These are phyloP conservation scores for Ypsolopha sequella DNA, from an alignment of 2,888 invertebrate genomes.

Conservation along the genomic window DNA sequence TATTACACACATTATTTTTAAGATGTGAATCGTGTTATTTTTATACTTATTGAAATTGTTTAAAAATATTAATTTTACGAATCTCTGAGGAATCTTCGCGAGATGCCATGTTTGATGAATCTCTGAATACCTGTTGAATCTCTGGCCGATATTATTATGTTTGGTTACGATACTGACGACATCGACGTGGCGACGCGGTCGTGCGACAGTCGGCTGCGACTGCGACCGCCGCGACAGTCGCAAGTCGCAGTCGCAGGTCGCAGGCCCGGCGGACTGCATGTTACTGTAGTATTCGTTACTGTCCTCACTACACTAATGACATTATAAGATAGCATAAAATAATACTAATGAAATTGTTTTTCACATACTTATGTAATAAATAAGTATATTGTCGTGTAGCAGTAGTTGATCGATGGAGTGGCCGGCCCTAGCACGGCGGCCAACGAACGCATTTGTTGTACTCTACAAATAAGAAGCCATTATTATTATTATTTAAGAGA, in stretches of 20 bases:
- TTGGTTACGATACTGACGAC: not conserved
- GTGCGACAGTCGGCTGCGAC: not conserved
- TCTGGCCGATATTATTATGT: slow-evolving; percentile 13
- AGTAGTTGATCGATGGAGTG: slow-evolving; percentile 49
- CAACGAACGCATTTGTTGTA: slow-evolving; percentile 69
- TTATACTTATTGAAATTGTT: slow-evolving; percentile 55
- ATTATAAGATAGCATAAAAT: slow-evolving; percentile 45
- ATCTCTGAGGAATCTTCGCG: slow-evolving; percentile 15
- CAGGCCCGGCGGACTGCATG: slow-evolving; percentile 19
- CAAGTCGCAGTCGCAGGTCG: not conserved
- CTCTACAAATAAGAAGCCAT: slow-evolving; percentile 67
- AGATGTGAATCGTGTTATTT: slow-evolving; percentile 56
- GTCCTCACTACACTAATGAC: slow-evolving; percentile 35
- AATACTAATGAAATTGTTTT: slow-evolving; percentile 54
- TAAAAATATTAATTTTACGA: slow-evolving; percentile 23
- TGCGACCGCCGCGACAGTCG: slow-evolving; percentile 11
- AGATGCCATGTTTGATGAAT: slow-evolving; percentile 6
- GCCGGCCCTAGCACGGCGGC: slow-evolving; percentile 13
- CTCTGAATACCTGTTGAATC: slow-evolving; percentile 23
- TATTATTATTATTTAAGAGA: slow-evolving; percentile 66
- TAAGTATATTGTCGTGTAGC: slow-evolving; percentile 55
- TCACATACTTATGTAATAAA: slow-evolving; percentile 64
- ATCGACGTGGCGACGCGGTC: no score
- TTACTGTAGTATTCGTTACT: slow-evolving; percentile 23
- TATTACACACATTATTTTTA: slow-evolving; percentile 44